Base-by-base conservation (phyloP, 1,140 invertebrate genomes). In the Prorops nasuta region DNA sequence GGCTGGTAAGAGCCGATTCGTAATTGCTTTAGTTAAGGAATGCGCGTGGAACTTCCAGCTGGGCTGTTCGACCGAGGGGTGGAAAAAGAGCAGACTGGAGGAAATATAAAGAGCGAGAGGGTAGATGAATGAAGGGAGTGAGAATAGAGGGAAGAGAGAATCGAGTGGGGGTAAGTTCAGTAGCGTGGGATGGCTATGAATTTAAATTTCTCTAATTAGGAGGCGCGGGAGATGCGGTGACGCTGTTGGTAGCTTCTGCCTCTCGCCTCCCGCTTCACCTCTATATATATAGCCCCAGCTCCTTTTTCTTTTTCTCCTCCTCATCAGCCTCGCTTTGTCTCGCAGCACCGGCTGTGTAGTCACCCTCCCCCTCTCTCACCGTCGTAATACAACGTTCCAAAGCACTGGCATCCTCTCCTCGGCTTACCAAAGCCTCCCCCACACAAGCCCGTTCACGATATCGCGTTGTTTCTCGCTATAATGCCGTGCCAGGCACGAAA, bases 151-250 rank as follows among this genome's bases (percentile, higher is more conserved):
- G 42, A 35, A 24, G 28, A 24, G 35, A 14, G 28, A n/a, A 10
- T 10, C 35, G 35, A 22, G 22, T 3, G 37, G 16, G 12, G 47
- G 10, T 28, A 35, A 20, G 28, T 10, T 17, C 28, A 16, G 43
- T 21, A 39, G 44, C 49, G 52, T 56, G 55, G 58, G 57, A 49
- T 54, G 54, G 58, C 64, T 71, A 76, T 76, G 73, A 74, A 76
- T 76, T 76, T 74, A 76, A 76, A 74, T 76, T 74, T 74, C 66
- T 71, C 69, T 76, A 76, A 73, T 76, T 74, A 74, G 71, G 66
- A 70, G 66, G 64, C 56, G 62, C 58, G 58, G 54, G 66, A 57
- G 64, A 58, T 63, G 58, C 49, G 61, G 60, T 57, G 65, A 67
- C 58, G 69, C 58, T 54, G 61, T 56, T 61, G 62, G 60, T 60